Evolutionary conservation across 2,888 invertebrate genomes (phyloP), one percentile per base, ranked within the genome.

Genomic region (Cantharis lateralis): DNA sequence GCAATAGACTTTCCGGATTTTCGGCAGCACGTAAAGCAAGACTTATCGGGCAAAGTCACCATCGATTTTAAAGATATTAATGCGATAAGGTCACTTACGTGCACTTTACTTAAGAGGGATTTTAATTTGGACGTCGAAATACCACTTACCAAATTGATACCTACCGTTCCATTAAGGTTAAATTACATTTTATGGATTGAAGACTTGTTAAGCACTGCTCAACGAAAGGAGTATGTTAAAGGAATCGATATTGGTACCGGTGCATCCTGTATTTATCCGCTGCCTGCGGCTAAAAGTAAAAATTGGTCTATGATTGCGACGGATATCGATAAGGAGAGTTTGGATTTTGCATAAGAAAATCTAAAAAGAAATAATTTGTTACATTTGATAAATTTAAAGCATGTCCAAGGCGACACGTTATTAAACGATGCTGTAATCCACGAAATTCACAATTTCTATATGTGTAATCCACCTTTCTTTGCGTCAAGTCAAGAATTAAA

Each of bases 391-490:
- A 88, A 90, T 86, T 93, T 95, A 71, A 88, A 88, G 78, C 89
- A 90, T 83, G 92, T 91, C 68, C 84, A 88, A n/a, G 88, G 88
- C 10, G 88, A 90, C 28, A 86, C 86, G 10, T 82, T 91, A 68
- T 83, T 93, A 15, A 84, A 87, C 71, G 88, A 88, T 20, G 83
- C 89, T 10, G 77, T 90, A n/a, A 81, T n/a, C 4, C 9, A 13
- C 3, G 11, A 86, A 71, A 85, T 84, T 4, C 91, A 89, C 83
- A 91, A 93, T 81, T 96, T 96, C 85, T 93, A 93, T 80, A 95
- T 99, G 94, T 99, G 99, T 87, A 99, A 99, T 89, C 99, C 99
- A 62, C 99, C 99, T n/a, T 99, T 99, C 88, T 99, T 96, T 85
- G 91, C 92, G 73, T 84, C 83, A 20, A 81, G 82, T 0, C 83